These are phyloP conservation scores for Aldabrachelys gigantea DNA, from an alignment of 2,113 vertebrate species.

Conservation along the genomic window DNA sequence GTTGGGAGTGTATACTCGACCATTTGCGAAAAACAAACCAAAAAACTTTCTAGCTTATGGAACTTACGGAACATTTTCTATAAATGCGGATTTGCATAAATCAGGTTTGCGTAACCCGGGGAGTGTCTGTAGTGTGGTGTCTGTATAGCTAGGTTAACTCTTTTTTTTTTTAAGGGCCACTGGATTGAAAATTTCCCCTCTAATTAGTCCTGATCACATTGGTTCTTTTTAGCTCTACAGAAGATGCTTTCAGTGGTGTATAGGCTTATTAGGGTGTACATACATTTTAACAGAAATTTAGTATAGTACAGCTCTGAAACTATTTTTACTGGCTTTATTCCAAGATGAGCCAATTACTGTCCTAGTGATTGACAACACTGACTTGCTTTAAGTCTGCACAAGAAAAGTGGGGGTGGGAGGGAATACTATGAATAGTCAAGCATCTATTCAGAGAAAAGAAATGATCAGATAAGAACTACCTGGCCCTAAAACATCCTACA, in stretches of 20 bases:
- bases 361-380: background rate
- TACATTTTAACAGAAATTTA: background rate
- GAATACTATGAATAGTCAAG: constrained; percentile 5
- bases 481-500: constrained; percentile 3
- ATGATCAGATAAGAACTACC: background rate
- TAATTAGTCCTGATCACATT: background rate
- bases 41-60: too few species aligned
- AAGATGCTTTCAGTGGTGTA: background rate
- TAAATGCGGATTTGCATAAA: too few species aligned
- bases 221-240: background rate
- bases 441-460: background rate
- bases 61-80: too few species aligned
- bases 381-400: constrained; percentile 8
- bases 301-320: background rate
- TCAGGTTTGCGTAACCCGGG: too few species aligned
- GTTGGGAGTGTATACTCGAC: too few species aligned
- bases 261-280: background rate
- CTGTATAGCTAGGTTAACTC: background rate
- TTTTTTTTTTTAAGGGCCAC: background rate
- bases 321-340: background rate
- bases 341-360: background rate
- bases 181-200: background rate
- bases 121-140: background rate
- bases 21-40: too few species aligned
- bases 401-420: background rate